phyloP scores from a whole-genome alignment of 2,888 invertebrate genomes.

The Acanthosepion pharaonis region DNA sequence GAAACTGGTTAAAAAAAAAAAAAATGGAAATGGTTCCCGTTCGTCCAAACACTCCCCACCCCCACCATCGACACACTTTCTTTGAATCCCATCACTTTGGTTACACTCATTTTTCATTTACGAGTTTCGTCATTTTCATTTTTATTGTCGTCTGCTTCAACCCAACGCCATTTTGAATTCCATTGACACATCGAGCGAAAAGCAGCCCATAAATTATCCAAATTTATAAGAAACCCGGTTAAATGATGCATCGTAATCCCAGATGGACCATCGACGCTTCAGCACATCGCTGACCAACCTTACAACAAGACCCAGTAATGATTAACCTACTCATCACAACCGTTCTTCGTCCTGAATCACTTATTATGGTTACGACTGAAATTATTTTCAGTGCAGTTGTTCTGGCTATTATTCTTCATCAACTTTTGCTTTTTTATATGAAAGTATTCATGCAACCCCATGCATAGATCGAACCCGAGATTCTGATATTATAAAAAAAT shows the following conservation, averaged over 20 bases:
- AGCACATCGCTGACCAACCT: neutral
- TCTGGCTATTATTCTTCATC: too few relatives aligned
- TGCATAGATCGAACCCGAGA: too few relatives aligned
- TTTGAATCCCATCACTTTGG: neutral
- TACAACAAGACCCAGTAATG: neutral
- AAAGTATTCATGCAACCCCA: too few relatives aligned
- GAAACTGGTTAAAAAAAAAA: too few relatives aligned
- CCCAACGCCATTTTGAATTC: neutral
- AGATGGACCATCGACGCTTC: constrained; percentile 33
- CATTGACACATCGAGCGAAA: neutral
- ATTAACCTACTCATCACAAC: neutral
- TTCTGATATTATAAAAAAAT: too few relatives aligned
- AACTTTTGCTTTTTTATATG: too few relatives aligned
- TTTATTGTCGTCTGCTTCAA: neutral
- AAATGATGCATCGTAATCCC: neutral
- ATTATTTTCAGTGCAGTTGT: neutral
- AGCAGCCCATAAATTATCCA: neutral
- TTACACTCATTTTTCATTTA: neutral
- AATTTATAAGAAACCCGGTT: neutral
- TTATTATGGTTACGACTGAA: neutral
- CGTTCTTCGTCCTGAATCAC: neutral
- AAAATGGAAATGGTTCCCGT: too few relatives aligned
- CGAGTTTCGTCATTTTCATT: neutral
- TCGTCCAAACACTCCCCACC: too few relatives aligned
- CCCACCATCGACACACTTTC: neutral